These are phyloP conservation scores for Tryphoninae sp. DNA, from an alignment of 2,888 invertebrate genomes.

Conservation along the genomic window DNA sequence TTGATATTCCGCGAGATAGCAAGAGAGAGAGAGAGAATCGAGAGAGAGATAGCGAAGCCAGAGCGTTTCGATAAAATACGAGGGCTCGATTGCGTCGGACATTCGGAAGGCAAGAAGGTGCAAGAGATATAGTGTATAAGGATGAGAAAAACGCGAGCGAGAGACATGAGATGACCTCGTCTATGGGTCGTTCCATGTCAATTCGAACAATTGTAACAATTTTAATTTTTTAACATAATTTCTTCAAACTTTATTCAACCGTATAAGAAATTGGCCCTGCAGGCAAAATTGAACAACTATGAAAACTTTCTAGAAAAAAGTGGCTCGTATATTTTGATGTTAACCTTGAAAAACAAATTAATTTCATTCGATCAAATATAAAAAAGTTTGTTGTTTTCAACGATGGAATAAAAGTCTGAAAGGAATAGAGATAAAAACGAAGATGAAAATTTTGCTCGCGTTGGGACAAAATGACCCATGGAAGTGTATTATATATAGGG, in stretches of 20 bases:
- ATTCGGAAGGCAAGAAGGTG: conserved; percentile 56
- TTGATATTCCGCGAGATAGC: conserved; percentile 9
- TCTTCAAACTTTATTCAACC: neutral
- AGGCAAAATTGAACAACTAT: no score
- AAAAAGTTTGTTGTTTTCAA: no score
- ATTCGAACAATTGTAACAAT: neutral
- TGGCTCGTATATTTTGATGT: no score
- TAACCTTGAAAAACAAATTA: no score
- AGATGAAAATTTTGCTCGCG: neutral
- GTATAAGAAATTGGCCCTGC: no score
- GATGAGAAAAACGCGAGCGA: conserved; percentile 24
- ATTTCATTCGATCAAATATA: no score
- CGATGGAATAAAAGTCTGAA: no score
- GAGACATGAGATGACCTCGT: conserved; percentile 34
- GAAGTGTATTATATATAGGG: neutral
- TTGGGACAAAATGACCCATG: conserved; percentile 7
- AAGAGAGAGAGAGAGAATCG: neutral
- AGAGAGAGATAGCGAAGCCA: conserved; percentile 21
- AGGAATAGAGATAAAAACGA: no score
- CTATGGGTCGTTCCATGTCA: neutral
- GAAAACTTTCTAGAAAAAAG: no score
- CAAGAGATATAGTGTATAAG: conserved; percentile 41
- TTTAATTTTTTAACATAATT: neutral
- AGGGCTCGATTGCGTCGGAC: conserved; percentile 56
- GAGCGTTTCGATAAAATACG: conserved; percentile 58